Percentiles rank a stretch among this genome's conserved stretches.
These are phyloP conservation scores for Halictus ligatus DNA, from an alignment of 2,888 invertebrate genomes.

Conservation along the genomic window DNA sequence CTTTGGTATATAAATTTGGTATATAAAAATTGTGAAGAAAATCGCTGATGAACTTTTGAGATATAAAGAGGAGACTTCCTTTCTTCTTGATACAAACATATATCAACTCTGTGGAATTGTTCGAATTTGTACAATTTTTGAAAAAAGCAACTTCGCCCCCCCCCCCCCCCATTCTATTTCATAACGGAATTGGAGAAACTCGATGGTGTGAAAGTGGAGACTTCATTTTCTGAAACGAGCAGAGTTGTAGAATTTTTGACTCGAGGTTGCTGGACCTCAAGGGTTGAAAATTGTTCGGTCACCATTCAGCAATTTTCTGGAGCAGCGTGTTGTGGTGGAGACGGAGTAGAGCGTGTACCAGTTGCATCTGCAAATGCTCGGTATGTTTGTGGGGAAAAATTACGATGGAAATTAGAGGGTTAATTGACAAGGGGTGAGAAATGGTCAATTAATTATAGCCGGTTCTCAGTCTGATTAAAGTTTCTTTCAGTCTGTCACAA, in stretches of 20 bases:
- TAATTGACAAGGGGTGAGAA: conserved; percentile 12
- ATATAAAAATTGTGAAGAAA: too few species aligned
- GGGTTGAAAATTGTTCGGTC: too few species aligned
- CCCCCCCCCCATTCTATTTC: background rate
- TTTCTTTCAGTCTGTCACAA: conserved; percentile 12
- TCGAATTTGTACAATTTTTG: background rate
- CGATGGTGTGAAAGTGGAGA: background rate
- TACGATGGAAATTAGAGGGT: background rate
- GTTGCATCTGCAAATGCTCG: background rate
- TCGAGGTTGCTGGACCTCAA: too few species aligned
- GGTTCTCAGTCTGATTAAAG: conserved; percentile 25
- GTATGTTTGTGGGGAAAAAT: background rate
- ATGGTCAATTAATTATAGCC: conserved; percentile 25
- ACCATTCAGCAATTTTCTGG: too few species aligned
- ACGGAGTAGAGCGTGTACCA: background rate
- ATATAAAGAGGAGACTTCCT: too few species aligned
- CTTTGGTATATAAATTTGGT: too few species aligned
- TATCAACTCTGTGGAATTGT: background rate
- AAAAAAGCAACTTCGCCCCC: too few species aligned
- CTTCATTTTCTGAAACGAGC: background rate
- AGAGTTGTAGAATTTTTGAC: too few species aligned
- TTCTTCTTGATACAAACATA: too few species aligned
- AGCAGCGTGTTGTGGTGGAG: too few species aligned
- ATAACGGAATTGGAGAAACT: background rate
- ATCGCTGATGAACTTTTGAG: too few species aligned